A percentile compares a stretch with the other conserved stretches of the same genome.
Evolutionary conservation across 1,140 invertebrate species (phyloP).

Genomic region (Gerris buenoi): DNA sequence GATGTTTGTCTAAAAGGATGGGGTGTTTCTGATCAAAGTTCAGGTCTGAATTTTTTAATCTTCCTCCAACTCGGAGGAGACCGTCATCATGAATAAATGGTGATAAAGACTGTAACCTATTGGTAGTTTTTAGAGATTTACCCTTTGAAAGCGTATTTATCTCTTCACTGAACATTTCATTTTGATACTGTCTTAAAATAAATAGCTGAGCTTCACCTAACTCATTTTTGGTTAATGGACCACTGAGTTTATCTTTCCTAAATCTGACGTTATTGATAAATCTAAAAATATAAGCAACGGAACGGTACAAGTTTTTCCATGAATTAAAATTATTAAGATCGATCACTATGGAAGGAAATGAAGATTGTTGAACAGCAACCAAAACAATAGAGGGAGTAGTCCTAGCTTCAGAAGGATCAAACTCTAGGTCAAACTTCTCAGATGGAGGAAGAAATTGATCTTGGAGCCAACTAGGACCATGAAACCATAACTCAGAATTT

Average conservation of each 20-base stretch:
- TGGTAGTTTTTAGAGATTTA: not conserved
- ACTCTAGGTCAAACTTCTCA: too few relatives aligned
- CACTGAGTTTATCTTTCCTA: not conserved
- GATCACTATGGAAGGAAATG: too few relatives aligned
- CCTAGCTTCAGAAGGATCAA: too few relatives aligned
- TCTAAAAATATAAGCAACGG: not conserved
- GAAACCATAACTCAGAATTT: too few relatives aligned
- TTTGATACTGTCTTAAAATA: not conserved
- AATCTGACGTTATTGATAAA: not conserved
- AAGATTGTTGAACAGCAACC: too few relatives aligned
- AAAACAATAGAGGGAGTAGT: too few relatives aligned
- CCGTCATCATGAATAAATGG: constrained; percentile 27
- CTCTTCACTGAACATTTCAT: not conserved
- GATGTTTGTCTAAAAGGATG: constrained; percentile 20
- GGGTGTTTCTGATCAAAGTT: constrained; percentile 29
- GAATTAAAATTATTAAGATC: too few relatives aligned
- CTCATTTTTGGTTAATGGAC: not conserved
- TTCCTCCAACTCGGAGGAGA: constrained; percentile 29
- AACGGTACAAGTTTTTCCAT: too few relatives aligned
- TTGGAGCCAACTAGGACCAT: too few relatives aligned
- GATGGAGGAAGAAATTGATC: too few relatives aligned
- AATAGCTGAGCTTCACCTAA: not conserved
- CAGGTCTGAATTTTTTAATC: constrained; percentile 24
- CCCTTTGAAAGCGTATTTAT: not conserved
- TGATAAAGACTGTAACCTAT: not conserved